phyloP scores from a whole-genome alignment of 2,888 invertebrate species.

The Protonemura montana region DNA sequence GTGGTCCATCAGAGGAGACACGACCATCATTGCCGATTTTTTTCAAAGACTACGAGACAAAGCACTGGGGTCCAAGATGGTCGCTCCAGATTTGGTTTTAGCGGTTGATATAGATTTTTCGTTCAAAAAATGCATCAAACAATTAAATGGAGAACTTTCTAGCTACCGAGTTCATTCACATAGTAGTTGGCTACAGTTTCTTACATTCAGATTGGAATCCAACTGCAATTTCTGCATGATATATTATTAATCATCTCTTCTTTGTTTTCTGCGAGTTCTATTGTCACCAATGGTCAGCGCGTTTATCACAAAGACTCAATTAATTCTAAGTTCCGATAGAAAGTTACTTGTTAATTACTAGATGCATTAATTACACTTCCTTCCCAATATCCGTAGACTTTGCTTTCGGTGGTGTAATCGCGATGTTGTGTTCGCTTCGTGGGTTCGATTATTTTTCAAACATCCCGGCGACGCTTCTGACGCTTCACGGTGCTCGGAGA shows the following conservation, averaged over 20 bases:
- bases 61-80: not conserved
- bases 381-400: not conserved
- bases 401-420: not conserved
- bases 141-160: not conserved
- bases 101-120: not conserved
- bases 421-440: not conserved
- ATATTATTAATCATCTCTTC: not conserved
- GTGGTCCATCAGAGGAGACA: conserved; percentile 2
- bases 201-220: not conserved
- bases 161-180: not conserved
- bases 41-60: not conserved
- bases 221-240: not conserved
- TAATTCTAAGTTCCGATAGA: not conserved
- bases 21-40: conserved; percentile 32
- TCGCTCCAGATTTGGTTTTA: not conserved
- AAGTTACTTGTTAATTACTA: not conserved
- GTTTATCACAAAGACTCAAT: not conserved
- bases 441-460: not conserved
- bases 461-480: not conserved
- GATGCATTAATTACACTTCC: not conserved
- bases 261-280: not conserved
- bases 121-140: not conserved
- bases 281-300: not conserved
- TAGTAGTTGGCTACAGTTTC: not conserved
- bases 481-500: not conserved